phyloP scores from a whole-genome alignment of 2,113 vertebrate species.

The Otus sunia region DNA sequence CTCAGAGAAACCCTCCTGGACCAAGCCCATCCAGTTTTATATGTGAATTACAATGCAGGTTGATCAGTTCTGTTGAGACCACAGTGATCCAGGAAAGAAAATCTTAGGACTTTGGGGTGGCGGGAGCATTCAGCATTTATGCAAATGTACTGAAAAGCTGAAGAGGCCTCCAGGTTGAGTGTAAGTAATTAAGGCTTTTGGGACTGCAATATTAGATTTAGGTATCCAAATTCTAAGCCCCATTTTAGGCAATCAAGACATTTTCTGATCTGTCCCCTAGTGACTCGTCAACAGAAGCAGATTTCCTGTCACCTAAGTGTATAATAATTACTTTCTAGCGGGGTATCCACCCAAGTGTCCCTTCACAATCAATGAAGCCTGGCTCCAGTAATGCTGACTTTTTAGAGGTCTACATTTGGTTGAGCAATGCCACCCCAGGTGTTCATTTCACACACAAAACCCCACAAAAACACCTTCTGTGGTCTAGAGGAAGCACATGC shows the following conservation, averaged over 20 bases:
- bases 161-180: background rate
- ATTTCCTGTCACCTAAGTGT: background rate
- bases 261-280: background rate
- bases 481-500: fast-evolving
- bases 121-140: background rate
- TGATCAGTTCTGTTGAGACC: background rate
- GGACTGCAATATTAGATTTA: background rate
- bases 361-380: background rate
- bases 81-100: background rate
- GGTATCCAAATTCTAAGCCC: background rate
- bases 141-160: background rate
- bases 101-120: background rate
- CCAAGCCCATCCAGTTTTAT: background rate
- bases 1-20: background rate
- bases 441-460: background rate
- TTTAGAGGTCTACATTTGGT: background rate
- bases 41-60: background rate
- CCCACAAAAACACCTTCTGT: fast-evolving
- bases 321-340: background rate
- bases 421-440: background rate
- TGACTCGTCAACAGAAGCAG: background rate
- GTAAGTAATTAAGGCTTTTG: background rate
- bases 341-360: background rate
- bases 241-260: background rate
- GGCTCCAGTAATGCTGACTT: background rate